Conservation (phyloP, 2,113 vertebrate species). For the Oryzias melastigma region DNA sequence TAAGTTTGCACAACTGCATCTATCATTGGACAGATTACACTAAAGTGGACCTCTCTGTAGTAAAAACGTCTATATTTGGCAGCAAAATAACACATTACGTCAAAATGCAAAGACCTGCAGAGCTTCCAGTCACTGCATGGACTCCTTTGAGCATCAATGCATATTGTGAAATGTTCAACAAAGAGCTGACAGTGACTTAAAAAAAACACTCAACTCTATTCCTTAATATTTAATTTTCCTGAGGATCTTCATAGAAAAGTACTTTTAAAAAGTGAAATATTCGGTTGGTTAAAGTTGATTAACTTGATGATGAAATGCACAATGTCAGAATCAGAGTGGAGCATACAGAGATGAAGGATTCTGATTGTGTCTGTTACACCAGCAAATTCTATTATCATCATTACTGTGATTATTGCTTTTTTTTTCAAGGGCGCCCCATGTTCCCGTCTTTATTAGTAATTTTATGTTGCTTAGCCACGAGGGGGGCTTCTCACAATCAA, state of each 20-base stretch:
- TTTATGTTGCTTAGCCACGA: constrained; percentile 11
- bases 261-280: too few species aligned
- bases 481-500: constrained; percentile 6
- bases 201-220: not conserved
- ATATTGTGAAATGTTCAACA: not conserved
- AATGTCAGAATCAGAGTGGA: not conserved
- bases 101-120: not conserved
- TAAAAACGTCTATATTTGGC: not conserved
- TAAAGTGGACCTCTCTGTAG: too few species aligned
- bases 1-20: not conserved
- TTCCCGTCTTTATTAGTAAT: constrained; percentile 14
- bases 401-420: constrained; percentile 12
- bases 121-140: not conserved
- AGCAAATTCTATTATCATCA: constrained; percentile 6
- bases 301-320: not conserved
- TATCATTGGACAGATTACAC: not conserved
- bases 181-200: not conserved
- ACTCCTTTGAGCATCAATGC: not conserved
- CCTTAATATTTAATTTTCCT: not conserved
- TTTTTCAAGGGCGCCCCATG: not conserved
- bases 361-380: not conserved
- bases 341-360: not conserved
- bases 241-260: too few species aligned
- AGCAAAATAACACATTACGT: not conserved
- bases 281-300: too few species aligned